A percentile compares a stretch with the other conserved stretches of the same genome.
These are phyloP conservation scores for Vireo griseus DNA, from an alignment of 2,797 vertebrate species.

Conservation along the genomic window DNA sequence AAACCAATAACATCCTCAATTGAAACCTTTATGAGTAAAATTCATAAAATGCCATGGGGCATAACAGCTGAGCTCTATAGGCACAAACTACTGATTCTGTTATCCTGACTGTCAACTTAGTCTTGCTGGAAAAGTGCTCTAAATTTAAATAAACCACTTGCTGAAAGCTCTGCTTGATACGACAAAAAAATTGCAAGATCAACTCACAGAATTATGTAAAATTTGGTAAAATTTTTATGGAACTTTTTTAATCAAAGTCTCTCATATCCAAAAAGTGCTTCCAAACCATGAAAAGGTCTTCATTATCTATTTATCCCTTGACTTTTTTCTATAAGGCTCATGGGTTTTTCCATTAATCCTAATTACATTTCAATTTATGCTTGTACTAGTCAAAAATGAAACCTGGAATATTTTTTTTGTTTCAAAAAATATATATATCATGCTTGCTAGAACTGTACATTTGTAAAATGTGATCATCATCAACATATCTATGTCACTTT, in stretches of 20 bases:
- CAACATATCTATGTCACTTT: background rate
- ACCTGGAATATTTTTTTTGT: background rate
- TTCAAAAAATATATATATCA: background rate
- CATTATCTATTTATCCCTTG: background rate
- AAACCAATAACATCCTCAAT: background rate
- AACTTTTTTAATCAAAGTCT: background rate
- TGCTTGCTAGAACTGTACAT: background rate
- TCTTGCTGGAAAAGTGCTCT: background rate
- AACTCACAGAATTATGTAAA: background rate
- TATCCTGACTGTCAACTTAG: background rate
- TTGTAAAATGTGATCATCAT: background rate
- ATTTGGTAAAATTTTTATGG: background rate
- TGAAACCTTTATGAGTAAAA: background rate
- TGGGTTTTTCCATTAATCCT: background rate
- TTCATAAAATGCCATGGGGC: background rate
- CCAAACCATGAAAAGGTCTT: background rate
- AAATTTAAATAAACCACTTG: background rate
- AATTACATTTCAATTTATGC: background rate
- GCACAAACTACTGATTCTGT: background rate
- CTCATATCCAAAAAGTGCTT: background rate
- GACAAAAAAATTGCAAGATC: background rate
- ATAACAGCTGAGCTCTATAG: background rate
- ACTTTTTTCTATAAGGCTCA: background rate
- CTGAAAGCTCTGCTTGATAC: background rate
- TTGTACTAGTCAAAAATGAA: background rate